A percentile compares a stretch with the other conserved stretches of the same genome.
Conservation (phyloP, 2,797 vertebrate species). For the Hydrolagus colliei region DNA sequence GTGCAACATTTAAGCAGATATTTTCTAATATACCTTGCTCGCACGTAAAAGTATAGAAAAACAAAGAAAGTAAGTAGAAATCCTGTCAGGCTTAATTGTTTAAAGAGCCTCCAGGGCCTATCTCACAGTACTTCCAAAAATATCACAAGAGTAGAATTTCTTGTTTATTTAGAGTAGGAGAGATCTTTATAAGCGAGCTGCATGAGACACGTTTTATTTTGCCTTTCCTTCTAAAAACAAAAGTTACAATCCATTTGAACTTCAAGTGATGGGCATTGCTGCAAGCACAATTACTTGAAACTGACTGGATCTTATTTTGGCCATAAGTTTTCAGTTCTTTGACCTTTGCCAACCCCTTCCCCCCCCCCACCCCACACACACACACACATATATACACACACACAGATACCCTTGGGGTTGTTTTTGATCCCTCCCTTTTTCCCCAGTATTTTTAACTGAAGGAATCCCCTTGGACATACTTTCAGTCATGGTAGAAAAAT, state of each 20-base stretch:
- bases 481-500: neutral
- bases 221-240: neutral
- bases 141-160: slow-evolving; percentile 15
- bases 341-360: neutral
- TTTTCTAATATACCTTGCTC: slow-evolving; percentile 19
- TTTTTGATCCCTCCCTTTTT: too few relatives aligned
- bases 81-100: slow-evolving; percentile 26
- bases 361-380: too few relatives aligned
- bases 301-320: too few relatives aligned
- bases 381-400: too few relatives aligned
- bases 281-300: too few relatives aligned
- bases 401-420: too few relatives aligned
- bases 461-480: too few relatives aligned
- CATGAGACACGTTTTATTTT: neutral
- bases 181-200: neutral
- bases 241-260: neutral
- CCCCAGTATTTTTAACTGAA: too few relatives aligned
- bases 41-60: neutral
- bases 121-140: neutral
- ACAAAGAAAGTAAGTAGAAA: slow-evolving; percentile 25
- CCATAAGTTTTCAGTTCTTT: neutral
- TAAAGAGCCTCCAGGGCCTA: neutral
- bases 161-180: slow-evolving; percentile 4
- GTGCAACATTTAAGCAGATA: slow-evolving; percentile 44
- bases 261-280: neutral